Base-by-base conservation (phyloP, 2,888 invertebrate species). In the Aspidiotus destructor region DNA sequence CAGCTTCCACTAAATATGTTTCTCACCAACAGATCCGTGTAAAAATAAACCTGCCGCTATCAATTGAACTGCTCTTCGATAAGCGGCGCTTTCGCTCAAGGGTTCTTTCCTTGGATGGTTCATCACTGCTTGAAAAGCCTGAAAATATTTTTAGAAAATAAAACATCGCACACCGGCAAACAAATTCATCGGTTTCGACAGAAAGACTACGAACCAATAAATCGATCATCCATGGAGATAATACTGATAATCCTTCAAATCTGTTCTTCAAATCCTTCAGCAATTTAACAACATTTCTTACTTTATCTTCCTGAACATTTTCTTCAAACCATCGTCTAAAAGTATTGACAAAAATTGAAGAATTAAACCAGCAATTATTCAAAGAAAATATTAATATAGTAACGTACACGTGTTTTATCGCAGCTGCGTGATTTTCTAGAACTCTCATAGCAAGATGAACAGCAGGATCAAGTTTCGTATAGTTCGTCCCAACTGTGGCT, bases 171-270 rank as follows among this genome's bases (percentile, higher is more conserved):
- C 52, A 15, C 5, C n/a, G n/a, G 52, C n/a, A 52, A 3, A 52
- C 3, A 5, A 13, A 57, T 5, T 57, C 11, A 57, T 6, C 28
- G 48, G n/a, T 2, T n/a, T 48, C 48, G 6, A 48, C 1, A 28
- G 28, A 28, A 28, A 28, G 28, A 28, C 28, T 28, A 28, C 28
- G 28, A 28, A 28, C 82, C 74, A 98, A 81, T 55, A 98, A 82
- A 80, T 98, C 97, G 48, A 98, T 80, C 86, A 96, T 92, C 98
- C 98, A 99, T 0, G 96, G 92, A 1, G 92, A 92, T 9, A 99
- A 81, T 1, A 94, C 89, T 71, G 90, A 85, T 70, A 98, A 85
- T 0, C 96, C 96, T 71, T 89, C 85, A 80, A 94, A 97, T 15
- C 98, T 84, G 65, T 85, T 85, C 74, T 91, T 86, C 75, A 98